Base-by-base conservation (phyloP, 2,113 vertebrate species). In the Ptilorrhoa leucosticta region DNA sequence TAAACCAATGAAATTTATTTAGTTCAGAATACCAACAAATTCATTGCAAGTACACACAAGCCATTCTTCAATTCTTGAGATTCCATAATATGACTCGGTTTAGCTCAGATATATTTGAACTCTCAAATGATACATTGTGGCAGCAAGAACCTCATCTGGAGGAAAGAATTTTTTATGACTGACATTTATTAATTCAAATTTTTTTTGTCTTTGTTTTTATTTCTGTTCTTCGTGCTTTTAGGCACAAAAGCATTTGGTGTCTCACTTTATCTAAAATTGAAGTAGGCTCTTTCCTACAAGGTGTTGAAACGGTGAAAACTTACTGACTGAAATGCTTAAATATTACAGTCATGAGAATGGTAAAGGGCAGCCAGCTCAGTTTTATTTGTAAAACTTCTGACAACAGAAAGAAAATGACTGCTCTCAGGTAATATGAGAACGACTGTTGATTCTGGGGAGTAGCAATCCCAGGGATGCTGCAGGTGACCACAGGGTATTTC, bases 41-140 rank as follows among this genome's bases (percentile, higher is more conserved):
- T 28, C 0, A 3, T 5, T 65, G 4, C 10, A 37, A 57, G 7
- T 51, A 9, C 14, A 6, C 6, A 4, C 10, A 61, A 45, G 37
- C 26, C 11, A 0, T 60, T 30, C 40, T 76, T 95, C 22, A 44
- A 3, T 60, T 11, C 1, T 1, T 35, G 19, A 11, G 48, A 21
- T 48, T 65, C 10, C 1, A 0, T 61, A 14, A 3, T 40, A 51
- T 6, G 15, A 2, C 14, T 7, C 7, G 3, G 4, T 40, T 69
- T 91, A 57, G 7, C 39, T 69, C 28, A 15, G 27, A 48, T 48
- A 16, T 3, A 2, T 60, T 48, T 60, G 33, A 44, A 47, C 4
- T 9, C 20, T 40, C 22, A 39, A 33, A 30, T 61, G 64, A 21
- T 50, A 22, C 10, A 26, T 7, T 17, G 9, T 76, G 40, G 16